Percentiles rank a stretch among this genome's conserved stretches.
Evolutionary conservation across 2,113 vertebrate genomes (phyloP).

Genomic region (Cygnus buccinator): DNA sequence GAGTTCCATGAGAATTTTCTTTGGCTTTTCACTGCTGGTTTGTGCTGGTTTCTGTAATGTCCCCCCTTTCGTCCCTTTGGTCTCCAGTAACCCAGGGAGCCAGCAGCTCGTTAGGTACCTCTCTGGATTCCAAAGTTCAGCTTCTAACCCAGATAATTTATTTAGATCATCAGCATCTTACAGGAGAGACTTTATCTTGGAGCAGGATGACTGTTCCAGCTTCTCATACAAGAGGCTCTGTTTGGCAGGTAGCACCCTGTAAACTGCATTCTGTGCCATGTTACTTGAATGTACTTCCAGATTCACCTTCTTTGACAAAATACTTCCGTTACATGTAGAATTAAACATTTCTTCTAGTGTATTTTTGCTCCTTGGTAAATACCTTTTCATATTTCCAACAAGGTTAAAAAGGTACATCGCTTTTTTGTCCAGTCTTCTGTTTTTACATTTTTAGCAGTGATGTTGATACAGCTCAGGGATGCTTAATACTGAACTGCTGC

Average conservation of each 20-base stretch:
- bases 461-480: background rate
- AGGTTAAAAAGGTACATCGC: background rate
- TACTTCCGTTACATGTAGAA: background rate
- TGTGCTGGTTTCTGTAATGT: background rate
- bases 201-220: background rate
- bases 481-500: background rate
- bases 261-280: background rate
- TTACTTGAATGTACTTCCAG: background rate
- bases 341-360: background rate
- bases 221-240: background rate
- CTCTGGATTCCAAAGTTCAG: background rate
- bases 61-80: background rate
- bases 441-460: background rate
- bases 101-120: background rate
- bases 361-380: background rate
- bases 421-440: background rate
- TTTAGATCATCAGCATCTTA: background rate
- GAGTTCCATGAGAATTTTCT: background rate
- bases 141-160: background rate
- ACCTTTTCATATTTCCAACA: background rate
- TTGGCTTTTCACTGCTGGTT: background rate
- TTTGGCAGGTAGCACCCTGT: rapidly evolving
- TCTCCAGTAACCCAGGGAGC: background rate
- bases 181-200: background rate
- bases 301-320: background rate